phyloP scores from a whole-genome alignment of 2,888 invertebrate species.

The Cotesia congregata region DNA sequence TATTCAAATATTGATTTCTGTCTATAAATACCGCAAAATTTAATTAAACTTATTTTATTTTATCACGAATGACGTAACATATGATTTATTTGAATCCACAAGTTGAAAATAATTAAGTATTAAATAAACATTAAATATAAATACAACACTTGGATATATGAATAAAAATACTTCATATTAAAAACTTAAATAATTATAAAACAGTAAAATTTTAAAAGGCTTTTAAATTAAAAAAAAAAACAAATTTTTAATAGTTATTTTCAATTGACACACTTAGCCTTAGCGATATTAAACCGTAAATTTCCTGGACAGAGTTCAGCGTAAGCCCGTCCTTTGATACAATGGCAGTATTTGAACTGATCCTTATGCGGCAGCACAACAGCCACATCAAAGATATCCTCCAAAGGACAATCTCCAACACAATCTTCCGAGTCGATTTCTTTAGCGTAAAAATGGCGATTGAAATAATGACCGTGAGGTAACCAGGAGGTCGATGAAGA shows the following conservation, averaged over 20 bases:
- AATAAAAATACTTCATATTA: not conserved
- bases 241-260: too few relatives aligned
- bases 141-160: not conserved
- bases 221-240: too few relatives aligned
- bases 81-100: not conserved
- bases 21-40: not conserved
- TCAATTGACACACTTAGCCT: not conserved
- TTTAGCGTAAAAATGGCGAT: not conserved
- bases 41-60: constrained; percentile 1
- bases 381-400: not conserved
- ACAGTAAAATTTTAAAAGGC: too few relatives aligned
- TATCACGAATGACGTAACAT: not conserved
- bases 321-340: constrained; percentile 6
- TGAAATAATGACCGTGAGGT: constrained; percentile 17
- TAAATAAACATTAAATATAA: not conserved
- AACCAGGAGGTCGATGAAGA: not conserved
- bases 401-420: not conserved
- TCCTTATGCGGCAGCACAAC: constrained; percentile 22
- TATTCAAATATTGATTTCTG: not conserved
- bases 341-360: constrained; percentile 31
- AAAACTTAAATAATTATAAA: not conserved
- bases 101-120: not conserved
- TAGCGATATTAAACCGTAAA: not conserved
- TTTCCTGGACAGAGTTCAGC: not conserved
- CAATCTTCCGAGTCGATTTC: not conserved